Percentiles rank a stretch among this genome's conserved stretches.
phyloP scores from a whole-genome alignment of 1,140 invertebrate species.

The Drosophila pruinosa region DNA sequence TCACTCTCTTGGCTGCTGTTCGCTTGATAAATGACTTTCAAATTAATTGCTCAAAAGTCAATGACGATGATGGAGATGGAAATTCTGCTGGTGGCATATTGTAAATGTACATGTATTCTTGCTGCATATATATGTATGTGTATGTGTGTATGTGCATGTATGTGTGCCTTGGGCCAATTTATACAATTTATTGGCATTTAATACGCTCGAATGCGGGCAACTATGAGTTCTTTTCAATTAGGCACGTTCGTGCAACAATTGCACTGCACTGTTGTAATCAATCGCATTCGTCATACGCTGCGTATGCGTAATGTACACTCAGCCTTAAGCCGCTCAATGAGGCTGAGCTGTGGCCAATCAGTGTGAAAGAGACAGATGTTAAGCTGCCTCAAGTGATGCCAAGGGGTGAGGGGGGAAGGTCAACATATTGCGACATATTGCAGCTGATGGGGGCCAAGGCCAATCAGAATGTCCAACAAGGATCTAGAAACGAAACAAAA shows the following conservation, averaged over 20 bases:
- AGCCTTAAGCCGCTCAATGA: slow-evolving; percentile 5
- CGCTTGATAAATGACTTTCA: slow-evolving; percentile 29
- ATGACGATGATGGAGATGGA: slow-evolving; percentile 1
- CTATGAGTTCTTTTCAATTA: slow-evolving; percentile 44
- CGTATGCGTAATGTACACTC: slow-evolving; percentile 20
- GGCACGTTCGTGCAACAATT: slow-evolving; percentile 33
- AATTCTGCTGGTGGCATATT: slow-evolving; percentile 6
- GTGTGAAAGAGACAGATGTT: not conserved
- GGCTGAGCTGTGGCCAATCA: slow-evolving; percentile 6
- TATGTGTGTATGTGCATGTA: not conserved
- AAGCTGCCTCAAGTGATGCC: slow-evolving; percentile 2
- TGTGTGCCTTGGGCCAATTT: slow-evolving; percentile 44
- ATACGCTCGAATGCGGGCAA: slow-evolving; percentile 57
- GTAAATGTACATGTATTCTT: not conserved
- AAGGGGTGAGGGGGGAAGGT: not conserved
- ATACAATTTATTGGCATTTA: slow-evolving; percentile 69
- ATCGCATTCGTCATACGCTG: slow-evolving; percentile 29
- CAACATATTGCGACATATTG: not conserved
- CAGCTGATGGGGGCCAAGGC: slow-evolving; percentile 12
- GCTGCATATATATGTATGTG: not conserved
- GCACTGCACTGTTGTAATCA: slow-evolving; percentile 4
- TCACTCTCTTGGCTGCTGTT: not conserved
- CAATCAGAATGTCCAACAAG: not conserved
- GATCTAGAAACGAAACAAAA: not conserved
- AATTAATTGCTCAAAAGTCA: slow-evolving; percentile 44